Evolutionary conservation across 1,140 invertebrate genomes (phyloP), one percentile per base, ranked within the genome.

Genomic region (Idris sp.): DNA sequence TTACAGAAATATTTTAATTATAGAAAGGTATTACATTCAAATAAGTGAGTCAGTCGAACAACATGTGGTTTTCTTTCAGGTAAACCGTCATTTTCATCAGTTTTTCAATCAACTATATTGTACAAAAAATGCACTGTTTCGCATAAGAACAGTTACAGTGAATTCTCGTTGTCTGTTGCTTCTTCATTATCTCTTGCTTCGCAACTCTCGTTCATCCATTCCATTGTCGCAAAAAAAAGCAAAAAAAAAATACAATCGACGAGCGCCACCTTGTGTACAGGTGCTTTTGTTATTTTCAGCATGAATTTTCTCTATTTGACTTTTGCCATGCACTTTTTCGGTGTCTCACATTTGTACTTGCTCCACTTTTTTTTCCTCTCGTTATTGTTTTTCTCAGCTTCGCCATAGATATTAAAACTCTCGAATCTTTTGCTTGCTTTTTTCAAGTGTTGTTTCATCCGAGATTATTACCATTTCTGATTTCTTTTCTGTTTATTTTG

Each of bases 381-480:
- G 31, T 41, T 35, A 53, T 35, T 25, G 26, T 35, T 19, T 65
- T 26, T 30, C n/a, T n/a, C n/a, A n/a, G n/a, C n/a, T 54, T 41
- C 58, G 58, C 68, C 18, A 31, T 36, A 64, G 51, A 71, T 30
- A 46, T 56, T 72, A 72, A 72, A 72, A 25, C 68, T 48, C 51
- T 56, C 68, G 49, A 43, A 54, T 46, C 38, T 51, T 46, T 46
- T 46, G 22, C 49, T 59, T 74, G 69, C 65, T 74, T 65, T 49
- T 65, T 54, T 40, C 31, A 18, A 36, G 36, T 35, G 19, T 16
- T 38, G 31, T 67, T 67, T 67, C 40, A 30, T 56, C 31, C 41
- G 38, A 9, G n/a, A 30, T 35, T 48, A 48, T 61, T 51, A 41
- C 35, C 41, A 41, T 40, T 9, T 18, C 31, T 31, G 48, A 46